Evolutionary conservation across 2,888 invertebrate species (phyloP).

Genomic region (Creontiades dilutus): DNA sequence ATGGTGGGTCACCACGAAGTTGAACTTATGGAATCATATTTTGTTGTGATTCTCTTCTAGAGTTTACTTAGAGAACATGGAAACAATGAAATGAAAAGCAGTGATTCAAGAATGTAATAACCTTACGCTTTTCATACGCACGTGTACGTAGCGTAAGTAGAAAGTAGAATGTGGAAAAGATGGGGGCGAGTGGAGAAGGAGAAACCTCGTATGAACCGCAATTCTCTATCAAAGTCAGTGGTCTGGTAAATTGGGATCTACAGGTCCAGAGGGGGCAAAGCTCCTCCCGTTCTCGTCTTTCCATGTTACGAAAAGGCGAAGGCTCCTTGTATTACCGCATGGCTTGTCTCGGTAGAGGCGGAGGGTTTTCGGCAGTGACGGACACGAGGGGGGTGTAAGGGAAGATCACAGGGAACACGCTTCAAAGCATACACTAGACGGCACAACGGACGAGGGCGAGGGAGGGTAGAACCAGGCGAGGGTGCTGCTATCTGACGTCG

Average conservation of each 20-base stretch:
- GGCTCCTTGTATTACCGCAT: slow-evolving; percentile 61
- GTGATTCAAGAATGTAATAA: not conserved
- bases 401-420: slow-evolving; percentile 55
- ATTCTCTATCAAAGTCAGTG: slow-evolving; percentile 71
- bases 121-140: not conserved
- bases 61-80: too few species aligned
- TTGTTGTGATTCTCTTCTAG: too few species aligned
- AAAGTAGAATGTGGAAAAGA: not conserved
- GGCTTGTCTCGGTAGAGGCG: slow-evolving; percentile 63
- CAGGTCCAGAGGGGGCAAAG: slow-evolving; percentile 60
- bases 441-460: not conserved
- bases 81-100: too few species aligned
- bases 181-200: slow-evolving; percentile 13
- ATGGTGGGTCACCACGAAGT: too few species aligned
- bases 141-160: not conserved
- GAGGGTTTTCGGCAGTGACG: slow-evolving; percentile 21
- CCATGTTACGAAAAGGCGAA: slow-evolving; percentile 57
- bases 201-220: slow-evolving; percentile 69
- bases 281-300: slow-evolving; percentile 27
- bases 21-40: too few species aligned
- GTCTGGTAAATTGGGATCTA: slow-evolving; percentile 71
- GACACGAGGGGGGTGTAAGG: slow-evolving; percentile 25
- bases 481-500: slow-evolving; percentile 48
- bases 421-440: slow-evolving; percentile 1
- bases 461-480: not conserved